Base-by-base conservation (phyloP, 2,113 vertebrate species). In the Cynocephalus volans region DNA sequence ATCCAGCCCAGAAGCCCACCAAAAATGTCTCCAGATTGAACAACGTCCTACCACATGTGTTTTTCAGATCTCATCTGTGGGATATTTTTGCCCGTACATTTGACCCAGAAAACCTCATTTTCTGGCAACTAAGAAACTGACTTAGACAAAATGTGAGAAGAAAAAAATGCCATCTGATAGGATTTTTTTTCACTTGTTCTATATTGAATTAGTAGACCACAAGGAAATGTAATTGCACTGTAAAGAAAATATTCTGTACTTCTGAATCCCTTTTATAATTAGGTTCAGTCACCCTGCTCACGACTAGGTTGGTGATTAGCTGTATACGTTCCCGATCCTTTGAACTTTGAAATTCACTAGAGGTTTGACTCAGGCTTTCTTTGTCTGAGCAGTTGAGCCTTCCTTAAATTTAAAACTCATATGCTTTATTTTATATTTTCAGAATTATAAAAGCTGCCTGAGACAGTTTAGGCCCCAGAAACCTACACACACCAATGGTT, bases 41-140 rank as follows among this genome's bases (percentile, higher is more conserved):
- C 36, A 64, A 26, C 90, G 94, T 87, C 76, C 88, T 75, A 5
- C 58, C 45, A 85, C 52, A 11, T 67, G 58, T 88, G 70, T 52
- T 90, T 87, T 82, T 73, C 76, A 64, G 4, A 67, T 90, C 70
- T 92, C 87, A 31, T 81, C 88, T 88, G 26, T 28, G 48, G 62
- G 90, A 33, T 97, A 95, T 95, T 97, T 97, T 85, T 82, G 79
- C 85, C 73, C 17, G 3, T 70, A n/a, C 56, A 48, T 18, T 18
- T 95, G 95, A 97, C 96, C 93, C 85, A 93, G 81, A 96, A 93
- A 96, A 93, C 10, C 19, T 88, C 81, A 28, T 93, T 97, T 95
- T 70, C 77, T 13, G 1, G 64, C 60, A 93, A 69, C 62, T 62
- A 14, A 89, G 86, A 97, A 73, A 77, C 45, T 33, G 45, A 73